Conservation (phyloP, 1,140 invertebrate genomes). For the Bombus superbus region DNA sequence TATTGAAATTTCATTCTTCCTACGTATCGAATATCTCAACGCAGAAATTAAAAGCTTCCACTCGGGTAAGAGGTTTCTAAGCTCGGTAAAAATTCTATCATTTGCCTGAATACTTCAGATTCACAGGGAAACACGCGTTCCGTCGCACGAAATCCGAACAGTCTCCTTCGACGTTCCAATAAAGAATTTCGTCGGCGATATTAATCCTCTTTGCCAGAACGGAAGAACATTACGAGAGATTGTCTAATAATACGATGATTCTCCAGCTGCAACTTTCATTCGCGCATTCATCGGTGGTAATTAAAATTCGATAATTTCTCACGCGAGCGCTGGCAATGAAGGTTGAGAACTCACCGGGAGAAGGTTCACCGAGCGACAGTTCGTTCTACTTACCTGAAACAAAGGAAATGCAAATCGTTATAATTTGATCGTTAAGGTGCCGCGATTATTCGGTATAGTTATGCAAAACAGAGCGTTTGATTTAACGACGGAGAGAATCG, state of each 20-base stretch:
- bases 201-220: background rate
- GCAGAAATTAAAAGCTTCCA: conserved; percentile 8
- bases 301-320: conserved; percentile 38
- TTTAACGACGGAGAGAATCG: background rate
- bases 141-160: background rate
- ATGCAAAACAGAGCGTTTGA: background rate
- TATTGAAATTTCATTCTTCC: background rate
- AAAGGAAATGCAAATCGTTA: conserved; percentile 47
- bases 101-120: conserved; percentile 1
- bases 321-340: background rate
- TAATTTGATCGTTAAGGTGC: conserved; percentile 8
- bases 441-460: conserved; percentile 31
- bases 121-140: background rate
- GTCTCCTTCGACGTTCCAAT: background rate
- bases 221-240: background rate
- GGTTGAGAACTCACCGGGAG: background rate
- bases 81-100: conserved; percentile 27
- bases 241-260: background rate
- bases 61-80: background rate
- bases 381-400: conserved; percentile 48
- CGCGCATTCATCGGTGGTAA: background rate
- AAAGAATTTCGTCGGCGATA: conserved; percentile 16
- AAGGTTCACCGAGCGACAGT: background rate
- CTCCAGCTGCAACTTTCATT: background rate
- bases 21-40: background rate